Evolutionary conservation across 2,797 vertebrate genomes (phyloP).

Genomic region (Glyptemys insculpta): DNA sequence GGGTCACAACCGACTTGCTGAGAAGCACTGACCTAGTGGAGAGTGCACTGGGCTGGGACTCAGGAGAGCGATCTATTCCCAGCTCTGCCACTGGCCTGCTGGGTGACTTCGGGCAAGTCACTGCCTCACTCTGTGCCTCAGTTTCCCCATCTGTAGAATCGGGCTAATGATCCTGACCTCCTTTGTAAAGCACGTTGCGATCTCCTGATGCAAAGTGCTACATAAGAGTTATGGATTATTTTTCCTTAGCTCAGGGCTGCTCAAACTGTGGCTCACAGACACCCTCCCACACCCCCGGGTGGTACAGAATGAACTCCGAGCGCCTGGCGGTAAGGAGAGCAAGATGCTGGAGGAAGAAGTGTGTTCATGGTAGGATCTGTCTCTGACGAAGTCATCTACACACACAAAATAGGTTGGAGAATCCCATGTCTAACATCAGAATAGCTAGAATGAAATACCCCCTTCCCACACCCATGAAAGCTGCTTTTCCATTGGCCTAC

Average conservation of each 20-base stretch:
- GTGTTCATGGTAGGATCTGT: background rate
- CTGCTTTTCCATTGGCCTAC: background rate
- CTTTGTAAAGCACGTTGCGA: background rate
- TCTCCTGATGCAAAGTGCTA: background rate
- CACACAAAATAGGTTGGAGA: no score
- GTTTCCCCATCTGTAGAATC: background rate
- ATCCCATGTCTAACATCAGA: no score
- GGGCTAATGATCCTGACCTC: rapidly evolving
- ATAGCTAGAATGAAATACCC: background rate
- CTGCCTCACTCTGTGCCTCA: rapidly evolving
- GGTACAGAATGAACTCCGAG: no score
- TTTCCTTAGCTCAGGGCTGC: background rate
- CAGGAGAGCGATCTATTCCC: background rate
- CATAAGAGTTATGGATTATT: background rate
- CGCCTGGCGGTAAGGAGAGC: background rate
- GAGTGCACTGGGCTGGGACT: no score
- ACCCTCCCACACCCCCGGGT: no score
- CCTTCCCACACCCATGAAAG: background rate
- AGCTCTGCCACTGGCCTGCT: background rate
- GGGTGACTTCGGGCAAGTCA: background rate
- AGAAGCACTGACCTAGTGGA: background rate
- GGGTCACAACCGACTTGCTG: background rate
- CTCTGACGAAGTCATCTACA: background rate
- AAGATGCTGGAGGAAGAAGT: background rate
- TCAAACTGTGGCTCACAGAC: background rate